These are phyloP conservation scores for Hermetia illucens DNA, from an alignment of 1,140 invertebrate genomes.

Conservation along the genomic window DNA sequence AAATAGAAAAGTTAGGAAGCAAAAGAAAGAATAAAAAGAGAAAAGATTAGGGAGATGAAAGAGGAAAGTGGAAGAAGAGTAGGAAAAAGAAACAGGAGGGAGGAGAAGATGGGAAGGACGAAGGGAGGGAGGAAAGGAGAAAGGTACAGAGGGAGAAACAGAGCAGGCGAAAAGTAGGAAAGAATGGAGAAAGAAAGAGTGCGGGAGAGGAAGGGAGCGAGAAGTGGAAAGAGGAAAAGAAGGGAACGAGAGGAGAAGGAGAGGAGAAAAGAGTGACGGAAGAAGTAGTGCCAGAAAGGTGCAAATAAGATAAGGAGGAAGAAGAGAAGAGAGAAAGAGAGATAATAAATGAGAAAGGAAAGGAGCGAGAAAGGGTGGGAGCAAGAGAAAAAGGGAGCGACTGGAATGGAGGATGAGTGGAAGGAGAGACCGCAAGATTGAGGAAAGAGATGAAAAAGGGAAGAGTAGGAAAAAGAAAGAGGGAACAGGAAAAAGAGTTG, in stretches of 20 bases:
- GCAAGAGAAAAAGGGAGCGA: too few species aligned
- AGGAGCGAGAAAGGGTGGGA: background rate
- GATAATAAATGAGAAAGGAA: background rate
- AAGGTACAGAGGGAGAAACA: conserved; percentile 1
- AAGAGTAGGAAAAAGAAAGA: background rate
- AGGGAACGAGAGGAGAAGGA: background rate
- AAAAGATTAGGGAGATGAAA: conserved; percentile 1
- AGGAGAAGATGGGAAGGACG: background rate
- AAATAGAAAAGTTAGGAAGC: background rate
- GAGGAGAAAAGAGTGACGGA: background rate
- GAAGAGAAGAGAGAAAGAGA: conserved; percentile 5
- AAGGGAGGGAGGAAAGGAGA: conserved; percentile 1
- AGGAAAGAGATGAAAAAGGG: background rate
- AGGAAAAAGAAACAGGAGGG: conserved; percentile 3
- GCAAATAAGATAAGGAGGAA: conserved; percentile 5
- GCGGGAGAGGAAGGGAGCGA: background rate
- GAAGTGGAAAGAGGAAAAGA: conserved; percentile 1
- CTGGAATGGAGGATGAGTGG: background rate
- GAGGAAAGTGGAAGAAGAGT: background rate
- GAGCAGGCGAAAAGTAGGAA: background rate
- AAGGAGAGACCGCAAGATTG: background rate
- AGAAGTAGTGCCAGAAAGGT: conserved; percentile 3
- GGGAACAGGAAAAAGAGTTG: background rate
- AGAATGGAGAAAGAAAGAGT: conserved; percentile 1
- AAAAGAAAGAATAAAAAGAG: conserved; percentile 1